Evolutionary conservation across 92 coral and sea anemone genomes (phyloP).

Genomic region (Palythoa grandis): DNA sequence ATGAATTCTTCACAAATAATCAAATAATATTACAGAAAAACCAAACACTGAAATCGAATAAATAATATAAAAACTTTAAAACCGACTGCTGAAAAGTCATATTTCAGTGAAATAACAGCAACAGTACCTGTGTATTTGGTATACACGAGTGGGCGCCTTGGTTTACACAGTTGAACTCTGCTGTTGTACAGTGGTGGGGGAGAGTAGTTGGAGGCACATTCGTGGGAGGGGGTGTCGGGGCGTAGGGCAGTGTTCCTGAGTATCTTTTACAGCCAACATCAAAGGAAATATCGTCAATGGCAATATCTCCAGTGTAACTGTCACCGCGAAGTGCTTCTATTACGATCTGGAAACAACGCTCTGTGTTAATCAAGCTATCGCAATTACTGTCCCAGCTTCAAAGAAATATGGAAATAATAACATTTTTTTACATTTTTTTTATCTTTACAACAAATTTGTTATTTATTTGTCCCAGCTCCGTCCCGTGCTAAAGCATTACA

Average conservation of each 20-base stretch:
- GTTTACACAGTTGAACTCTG: slow-evolving; percentile 91
- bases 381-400: too few relatives aligned
- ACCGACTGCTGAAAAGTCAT: too few relatives aligned
- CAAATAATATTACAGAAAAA: too few relatives aligned
- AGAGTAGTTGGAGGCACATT: slow-evolving; percentile 69
- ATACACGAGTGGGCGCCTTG: slow-evolving; percentile 86
- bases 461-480: too few relatives aligned
- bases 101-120: neutral
- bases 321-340: slow-evolving; percentile 95
- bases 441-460: too few relatives aligned
- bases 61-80: too few relatives aligned
- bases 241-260: slow-evolving; percentile 70
- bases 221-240: slow-evolving; percentile 80
- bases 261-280: slow-evolving; percentile 67
- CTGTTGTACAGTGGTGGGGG: slow-evolving; percentile 80
- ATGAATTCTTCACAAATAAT: too few relatives aligned
- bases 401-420: too few relatives aligned
- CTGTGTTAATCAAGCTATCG: neutral
- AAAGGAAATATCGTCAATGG: slow-evolving; percentile 93
- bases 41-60: too few relatives aligned
- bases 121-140: slow-evolving; percentile 73
- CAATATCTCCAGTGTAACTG: slow-evolving; percentile 92
- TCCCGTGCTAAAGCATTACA: too few relatives aligned
- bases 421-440: too few relatives aligned
- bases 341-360: slow-evolving; percentile 63